phyloP scores from a whole-genome alignment of 2,113 vertebrate genomes.

The Dicerorhinus sumatrensis region DNA sequence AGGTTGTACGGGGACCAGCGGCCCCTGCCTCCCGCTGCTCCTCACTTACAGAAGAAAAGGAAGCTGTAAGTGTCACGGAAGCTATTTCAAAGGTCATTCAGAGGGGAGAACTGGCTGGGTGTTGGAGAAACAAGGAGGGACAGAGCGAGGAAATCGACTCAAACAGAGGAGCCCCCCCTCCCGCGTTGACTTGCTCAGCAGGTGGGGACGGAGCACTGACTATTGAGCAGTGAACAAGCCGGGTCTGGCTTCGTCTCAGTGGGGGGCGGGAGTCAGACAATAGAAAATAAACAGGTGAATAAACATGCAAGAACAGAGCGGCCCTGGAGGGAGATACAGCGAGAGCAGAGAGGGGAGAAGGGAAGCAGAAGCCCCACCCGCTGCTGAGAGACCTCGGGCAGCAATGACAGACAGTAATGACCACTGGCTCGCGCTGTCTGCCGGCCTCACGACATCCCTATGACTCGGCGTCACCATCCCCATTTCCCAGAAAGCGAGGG shows the following conservation, averaged over 20 bases:
- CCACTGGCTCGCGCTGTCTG: too few relatives aligned
- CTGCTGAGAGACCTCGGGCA: not conserved
- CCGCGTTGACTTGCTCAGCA: rapidly evolving
- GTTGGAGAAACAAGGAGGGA: not conserved
- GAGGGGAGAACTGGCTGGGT: not conserved
- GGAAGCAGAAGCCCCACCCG: not conserved
- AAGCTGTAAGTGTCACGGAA: not conserved
- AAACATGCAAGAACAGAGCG: not conserved
- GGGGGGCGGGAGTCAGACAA: not conserved
- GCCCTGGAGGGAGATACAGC: not conserved
- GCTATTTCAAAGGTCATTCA: not conserved
- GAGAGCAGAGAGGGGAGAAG: not conserved
- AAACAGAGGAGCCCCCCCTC: not conserved
- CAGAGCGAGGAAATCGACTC: not conserved
- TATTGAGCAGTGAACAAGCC: not conserved
- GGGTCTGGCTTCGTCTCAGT: not conserved
- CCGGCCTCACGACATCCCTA: too few relatives aligned
- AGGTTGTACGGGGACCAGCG: not conserved
- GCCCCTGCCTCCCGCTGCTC: too few relatives aligned
- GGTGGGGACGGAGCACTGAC: rapidly evolving
- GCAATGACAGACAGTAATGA: not conserved
- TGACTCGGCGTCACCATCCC: not conserved
- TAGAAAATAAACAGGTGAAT: not conserved
- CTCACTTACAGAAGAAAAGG: not conserved
- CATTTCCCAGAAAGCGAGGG: not conserved